These are phyloP conservation scores for Palaemon carinicauda DNA, from an alignment of 1,140 invertebrate genomes.

Conservation along the genomic window DNA sequence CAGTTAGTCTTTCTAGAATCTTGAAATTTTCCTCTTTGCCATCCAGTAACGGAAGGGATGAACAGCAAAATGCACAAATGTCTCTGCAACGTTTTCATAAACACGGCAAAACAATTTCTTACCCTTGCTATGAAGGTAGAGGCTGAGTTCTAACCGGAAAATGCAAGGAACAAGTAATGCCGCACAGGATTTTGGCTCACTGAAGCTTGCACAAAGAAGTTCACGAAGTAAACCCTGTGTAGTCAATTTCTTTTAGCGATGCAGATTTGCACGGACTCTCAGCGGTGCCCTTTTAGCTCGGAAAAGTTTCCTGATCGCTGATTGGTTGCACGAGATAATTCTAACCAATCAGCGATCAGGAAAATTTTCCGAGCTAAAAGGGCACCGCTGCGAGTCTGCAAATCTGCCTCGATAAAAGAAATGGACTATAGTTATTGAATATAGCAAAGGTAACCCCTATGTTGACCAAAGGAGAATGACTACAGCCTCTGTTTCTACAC, in stretches of 20 bases:
- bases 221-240: not conserved
- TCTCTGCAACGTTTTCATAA: slow-evolving; percentile 7
- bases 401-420: no score
- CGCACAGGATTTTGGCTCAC: not conserved
- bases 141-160: not conserved
- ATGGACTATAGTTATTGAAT: slow-evolving; percentile 10
- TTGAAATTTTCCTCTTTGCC: not conserved
- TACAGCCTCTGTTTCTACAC: not conserved
- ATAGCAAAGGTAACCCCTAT: slow-evolving; percentile 24
- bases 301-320: no score
- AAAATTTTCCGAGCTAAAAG: no score
- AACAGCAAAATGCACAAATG: not conserved
- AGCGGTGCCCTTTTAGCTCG: no score
- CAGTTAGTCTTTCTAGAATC: not conserved
- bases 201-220: not conserved
- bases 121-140: not conserved
- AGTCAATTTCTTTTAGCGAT: no score
- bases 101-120: not conserved
- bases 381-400: no score
- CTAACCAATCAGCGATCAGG: no score
- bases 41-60: slow-evolving; percentile 4
- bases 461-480: slow-evolving; percentile 2
- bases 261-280: no score
- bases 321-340: no score
- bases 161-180: slow-evolving; percentile 3